phyloP scores from a whole-genome alignment of 1,140 invertebrate species.

The Formica selysi region DNA sequence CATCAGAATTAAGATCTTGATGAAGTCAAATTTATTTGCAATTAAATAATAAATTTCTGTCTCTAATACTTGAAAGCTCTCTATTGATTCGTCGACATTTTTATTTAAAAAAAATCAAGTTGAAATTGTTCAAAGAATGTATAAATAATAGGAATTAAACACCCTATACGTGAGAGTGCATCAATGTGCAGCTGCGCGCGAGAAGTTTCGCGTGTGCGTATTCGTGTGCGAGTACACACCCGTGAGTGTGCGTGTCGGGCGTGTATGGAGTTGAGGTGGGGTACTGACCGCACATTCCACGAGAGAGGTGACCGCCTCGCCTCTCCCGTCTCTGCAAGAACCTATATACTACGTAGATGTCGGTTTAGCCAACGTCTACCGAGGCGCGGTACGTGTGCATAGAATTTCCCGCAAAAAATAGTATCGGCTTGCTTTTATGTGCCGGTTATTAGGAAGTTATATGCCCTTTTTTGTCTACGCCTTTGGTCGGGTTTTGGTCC shows the following conservation, averaged over 20 bases:
- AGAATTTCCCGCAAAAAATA: slow-evolving; percentile 48
- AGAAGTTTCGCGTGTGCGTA: slow-evolving; percentile 32
- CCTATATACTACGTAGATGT: slow-evolving; percentile 62
- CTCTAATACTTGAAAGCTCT: too few species aligned
- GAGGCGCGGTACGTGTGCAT: slow-evolving; percentile 50
- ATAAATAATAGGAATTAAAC: slow-evolving; percentile 2
- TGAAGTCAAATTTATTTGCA: neutral
- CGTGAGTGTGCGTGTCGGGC: slow-evolving; percentile 47
- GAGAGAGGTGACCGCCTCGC: slow-evolving; percentile 79
- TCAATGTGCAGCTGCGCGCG: slow-evolving; percentile 36
- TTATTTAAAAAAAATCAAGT: neutral
- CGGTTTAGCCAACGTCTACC: slow-evolving; percentile 56
- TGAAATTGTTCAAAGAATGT: slow-evolving; percentile 9
- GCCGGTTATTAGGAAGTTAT: slow-evolving; percentile 49
- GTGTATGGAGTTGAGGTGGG: slow-evolving; percentile 70
- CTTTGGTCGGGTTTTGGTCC: neutral
- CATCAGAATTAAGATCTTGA: neutral
- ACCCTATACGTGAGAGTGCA: slow-evolving; percentile 25
- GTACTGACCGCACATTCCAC: slow-evolving; percentile 83
- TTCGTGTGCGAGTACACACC: neutral
- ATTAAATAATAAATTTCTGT: neutral
- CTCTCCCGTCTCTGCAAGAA: slow-evolving; percentile 68
- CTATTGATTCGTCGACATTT: neutral
- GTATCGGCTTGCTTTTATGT: neutral
- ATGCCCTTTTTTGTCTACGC: neutral